Conservation (phyloP, 2,113 vertebrate species). For the human region DNA sequence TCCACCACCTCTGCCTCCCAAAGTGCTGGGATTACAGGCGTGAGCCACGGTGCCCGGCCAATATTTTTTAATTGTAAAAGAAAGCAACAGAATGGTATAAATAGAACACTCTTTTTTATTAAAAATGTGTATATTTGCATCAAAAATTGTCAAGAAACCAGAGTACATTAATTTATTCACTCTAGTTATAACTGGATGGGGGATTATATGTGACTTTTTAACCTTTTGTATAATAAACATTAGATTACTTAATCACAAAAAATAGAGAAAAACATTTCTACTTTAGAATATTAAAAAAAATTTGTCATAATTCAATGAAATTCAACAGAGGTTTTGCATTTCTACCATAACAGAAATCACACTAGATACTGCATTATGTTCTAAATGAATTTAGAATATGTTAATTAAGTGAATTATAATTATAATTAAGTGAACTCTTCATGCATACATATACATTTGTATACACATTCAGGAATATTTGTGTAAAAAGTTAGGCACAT, state of each 20-base stretch:
- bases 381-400: conserved; percentile 4
- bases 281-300: background rate
- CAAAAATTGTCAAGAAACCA: background rate
- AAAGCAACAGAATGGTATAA: background rate
- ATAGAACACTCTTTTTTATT: background rate
- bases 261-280: background rate
- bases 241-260: background rate
- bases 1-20: no score
- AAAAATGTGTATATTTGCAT: background rate
- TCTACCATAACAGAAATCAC: background rate
- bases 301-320: background rate
- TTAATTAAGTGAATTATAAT: conserved; percentile 31
- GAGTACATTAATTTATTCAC: background rate
- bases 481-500: background rate
- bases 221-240: background rate
- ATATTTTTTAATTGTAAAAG: background rate
- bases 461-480: conserved; percentile 11
- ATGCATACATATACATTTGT: background rate
- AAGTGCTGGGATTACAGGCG: no score
- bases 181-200: background rate
- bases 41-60: no score
- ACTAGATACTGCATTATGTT: background rate
- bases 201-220: background rate
- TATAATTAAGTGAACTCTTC: conserved; percentile 35
- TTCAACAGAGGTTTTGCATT: background rate